phyloP scores from a whole-genome alignment of 2,888 invertebrate species.

The Paralinhomoeus sp. region DNA sequence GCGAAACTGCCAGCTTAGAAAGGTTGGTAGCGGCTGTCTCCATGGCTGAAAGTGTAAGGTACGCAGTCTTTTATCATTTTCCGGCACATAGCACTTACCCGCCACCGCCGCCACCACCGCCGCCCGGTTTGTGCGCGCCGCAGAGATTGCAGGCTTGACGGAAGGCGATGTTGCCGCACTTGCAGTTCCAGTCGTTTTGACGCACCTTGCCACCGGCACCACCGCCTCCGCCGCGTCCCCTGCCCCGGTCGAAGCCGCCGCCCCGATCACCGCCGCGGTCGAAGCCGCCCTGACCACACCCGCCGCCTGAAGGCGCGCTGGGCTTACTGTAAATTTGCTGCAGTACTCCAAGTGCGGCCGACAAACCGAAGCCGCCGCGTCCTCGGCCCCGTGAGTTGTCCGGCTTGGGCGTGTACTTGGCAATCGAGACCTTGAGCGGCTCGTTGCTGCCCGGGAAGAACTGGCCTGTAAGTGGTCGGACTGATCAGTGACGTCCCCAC shows the following conservation, averaged over 20 bases:
- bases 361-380: conserved; percentile 23
- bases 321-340: no score
- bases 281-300: conserved; percentile 1
- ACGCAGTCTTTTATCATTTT: no score
- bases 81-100: no score
- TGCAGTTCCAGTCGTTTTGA: conserved; percentile 18
- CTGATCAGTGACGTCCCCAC: no score
- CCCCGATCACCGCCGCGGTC: no score
- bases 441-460: conserved; percentile 18
- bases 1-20: no score
- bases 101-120: not conserved
- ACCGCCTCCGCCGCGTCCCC: no score
- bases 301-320: conserved; percentile 6
- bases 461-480: no score
- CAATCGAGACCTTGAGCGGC: conserved; percentile 15
- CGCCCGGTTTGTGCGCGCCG: not conserved
- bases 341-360: no score
- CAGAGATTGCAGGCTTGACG: conserved; percentile 14
- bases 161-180: conserved; percentile 21
- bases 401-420: conserved; percentile 12
- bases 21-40: no score
- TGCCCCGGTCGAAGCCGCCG: no score
- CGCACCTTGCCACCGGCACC: conserved; percentile 13
- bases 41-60: no score
- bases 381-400: conserved; percentile 40